Base-by-base conservation (phyloP, 2,113 vertebrate genomes). In the Forbesichthys agassizii region DNA sequence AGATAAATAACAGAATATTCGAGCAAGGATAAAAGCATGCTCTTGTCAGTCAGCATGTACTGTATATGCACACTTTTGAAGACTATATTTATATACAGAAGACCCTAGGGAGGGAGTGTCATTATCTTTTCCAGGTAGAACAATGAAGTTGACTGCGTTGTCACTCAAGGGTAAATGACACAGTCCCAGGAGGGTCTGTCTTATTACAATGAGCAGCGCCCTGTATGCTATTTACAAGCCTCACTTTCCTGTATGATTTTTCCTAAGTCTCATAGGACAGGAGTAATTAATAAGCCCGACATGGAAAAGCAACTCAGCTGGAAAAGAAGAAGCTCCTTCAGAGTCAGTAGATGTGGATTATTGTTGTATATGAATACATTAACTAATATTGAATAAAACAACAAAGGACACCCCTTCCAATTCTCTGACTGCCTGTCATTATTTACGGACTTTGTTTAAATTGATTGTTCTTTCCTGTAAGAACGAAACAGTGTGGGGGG, bases 1-100 rank as follows among this genome's bases (percentile, higher is more conserved):
- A 33, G 20, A 11, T 12, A 58, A 10, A 33, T 68, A 18, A 57
- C 1, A 10, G 27, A 27, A 16, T 48, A 49, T 71, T 66, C n/a
- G 48, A 74, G 52, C 60, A 58, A 54, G 67, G 57, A 75, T 63
- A 12, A 60, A 54, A 63, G 71, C 71, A 60, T 74, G 68, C 68
- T 62, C 14, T 48, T n/a, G 18, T 36, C 20, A 11, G 5, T 42
- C 36, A 8, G 33, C 6, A 16, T 69, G 56, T 48, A 20, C 18
- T 9, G 47, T 55, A 57, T 16, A 14, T 14, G 57, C 14, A 11
- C 36, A 18, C 53, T 36, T 75, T 56, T 74, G 36, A 42, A n/a
- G 67, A 56, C 13, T 36, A 1, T 64, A 80, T 84, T 66, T 79
- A 88, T 90, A 87, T 90, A 85, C 86, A 87, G 74, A 73, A 78